Percentiles rank a stretch among this genome's conserved stretches.
phyloP scores from a whole-genome alignment of 2,113 vertebrate species.

The Geococcyx californianus region DNA sequence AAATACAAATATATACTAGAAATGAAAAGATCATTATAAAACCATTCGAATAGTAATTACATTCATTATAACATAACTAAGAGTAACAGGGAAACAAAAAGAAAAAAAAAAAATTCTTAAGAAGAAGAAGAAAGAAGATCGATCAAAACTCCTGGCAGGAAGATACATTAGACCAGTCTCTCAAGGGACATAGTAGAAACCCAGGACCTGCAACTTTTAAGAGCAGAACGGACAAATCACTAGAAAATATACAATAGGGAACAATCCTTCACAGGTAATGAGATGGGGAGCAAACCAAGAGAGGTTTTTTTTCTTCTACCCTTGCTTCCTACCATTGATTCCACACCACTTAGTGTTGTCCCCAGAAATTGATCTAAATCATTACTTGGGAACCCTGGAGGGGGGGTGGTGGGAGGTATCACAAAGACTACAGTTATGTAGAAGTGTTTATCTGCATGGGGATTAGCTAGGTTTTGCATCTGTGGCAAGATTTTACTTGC shows the following conservation, averaged over 20 bases:
- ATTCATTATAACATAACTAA: background rate
- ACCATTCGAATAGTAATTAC: background rate
- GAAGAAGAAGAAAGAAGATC: background rate
- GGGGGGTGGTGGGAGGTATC: background rate
- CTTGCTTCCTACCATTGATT: slow-evolving; percentile 37
- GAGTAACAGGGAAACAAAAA: background rate
- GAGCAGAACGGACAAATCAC: slow-evolving; percentile 32
- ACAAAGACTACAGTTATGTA: background rate
- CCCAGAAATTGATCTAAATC: slow-evolving; percentile 18
- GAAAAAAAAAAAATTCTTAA: background rate
- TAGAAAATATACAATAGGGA: slow-evolving; percentile 50
- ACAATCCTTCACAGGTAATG: slow-evolving; percentile 61
- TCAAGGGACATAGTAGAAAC: slow-evolving; percentile 7
- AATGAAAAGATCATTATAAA: background rate
- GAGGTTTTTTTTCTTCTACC: background rate
- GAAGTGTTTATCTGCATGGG: background rate
- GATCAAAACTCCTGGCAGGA: slow-evolving; percentile 43
- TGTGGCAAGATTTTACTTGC: background rate
- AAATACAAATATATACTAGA: background rate
- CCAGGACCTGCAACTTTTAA: slow-evolving; percentile 43
- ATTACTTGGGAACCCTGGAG: background rate
- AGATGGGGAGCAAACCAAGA: slow-evolving; percentile 21
- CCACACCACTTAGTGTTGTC: background rate
- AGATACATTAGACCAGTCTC: slow-evolving; percentile 22
- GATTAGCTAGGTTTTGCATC: background rate